Conservation (phyloP, 2,888 invertebrate species). For the Sinhomidia bicolor region DNA sequence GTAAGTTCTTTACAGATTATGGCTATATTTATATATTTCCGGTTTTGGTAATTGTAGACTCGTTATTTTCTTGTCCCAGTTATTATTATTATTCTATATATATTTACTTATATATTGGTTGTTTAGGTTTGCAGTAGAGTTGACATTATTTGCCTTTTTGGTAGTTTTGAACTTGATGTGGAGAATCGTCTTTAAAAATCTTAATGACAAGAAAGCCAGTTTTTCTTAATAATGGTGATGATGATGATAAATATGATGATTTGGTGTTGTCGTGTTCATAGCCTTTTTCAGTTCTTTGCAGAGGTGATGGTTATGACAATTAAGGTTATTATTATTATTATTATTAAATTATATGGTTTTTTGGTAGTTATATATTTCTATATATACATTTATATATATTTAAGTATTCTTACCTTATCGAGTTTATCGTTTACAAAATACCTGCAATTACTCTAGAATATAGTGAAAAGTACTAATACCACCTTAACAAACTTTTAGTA, state of each 20-base stretch:
- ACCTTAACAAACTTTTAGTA: background rate
- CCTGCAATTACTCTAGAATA: constrained; percentile 61
- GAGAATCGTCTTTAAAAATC: background rate
- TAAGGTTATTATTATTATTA: background rate
- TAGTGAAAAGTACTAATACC: constrained; percentile 11
- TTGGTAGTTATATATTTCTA: constrained; percentile 10
- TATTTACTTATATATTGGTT: too few relatives aligned
- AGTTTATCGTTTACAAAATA: constrained; percentile 31
- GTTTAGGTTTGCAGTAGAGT: background rate
- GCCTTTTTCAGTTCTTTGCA: background rate
- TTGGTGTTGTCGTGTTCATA: background rate
- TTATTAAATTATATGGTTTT: too few relatives aligned
- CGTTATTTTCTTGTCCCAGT: background rate
- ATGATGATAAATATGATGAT: background rate
- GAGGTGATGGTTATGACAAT: background rate
- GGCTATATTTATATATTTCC: background rate
- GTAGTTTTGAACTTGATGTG: constrained; percentile 11
- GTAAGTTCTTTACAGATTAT: constrained; percentile 3
- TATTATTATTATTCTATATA: background rate
- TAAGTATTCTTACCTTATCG: background rate
- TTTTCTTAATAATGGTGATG: background rate
- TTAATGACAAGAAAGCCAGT: background rate
- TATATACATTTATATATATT: background rate
- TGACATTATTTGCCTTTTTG: constrained; percentile 16
- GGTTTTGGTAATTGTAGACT: background rate